Evolutionary conservation across 2,888 invertebrate species (phyloP).

Genomic region (Magallana nippona): DNA sequence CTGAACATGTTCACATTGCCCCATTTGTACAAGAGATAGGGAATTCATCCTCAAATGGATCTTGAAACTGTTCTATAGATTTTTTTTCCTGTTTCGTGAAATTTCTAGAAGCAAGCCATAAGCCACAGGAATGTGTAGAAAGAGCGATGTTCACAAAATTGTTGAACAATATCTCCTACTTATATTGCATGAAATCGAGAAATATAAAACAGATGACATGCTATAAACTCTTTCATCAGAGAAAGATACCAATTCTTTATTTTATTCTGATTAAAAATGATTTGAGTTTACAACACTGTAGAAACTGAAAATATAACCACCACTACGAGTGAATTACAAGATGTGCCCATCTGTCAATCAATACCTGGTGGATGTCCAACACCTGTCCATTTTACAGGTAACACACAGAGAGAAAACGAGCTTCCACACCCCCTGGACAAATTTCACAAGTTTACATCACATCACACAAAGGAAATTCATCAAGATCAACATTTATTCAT

Average conservation of each 20-base stretch:
- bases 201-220: no score
- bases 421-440: background rate
- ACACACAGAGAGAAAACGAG: background rate
- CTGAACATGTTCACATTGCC: background rate
- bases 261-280: conserved; percentile 1
- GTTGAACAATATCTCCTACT: no score
- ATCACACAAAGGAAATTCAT: background rate
- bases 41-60: background rate
- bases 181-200: no score
- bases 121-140: no score
- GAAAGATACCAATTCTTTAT: no score
- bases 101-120: no score
- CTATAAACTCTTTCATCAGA: no score
- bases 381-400: conserved; percentile 31
- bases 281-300: background rate
- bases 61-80: no score
- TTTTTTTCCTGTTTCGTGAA: no score
- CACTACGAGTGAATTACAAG: background rate
- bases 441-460: background rate
- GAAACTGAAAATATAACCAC: background rate
- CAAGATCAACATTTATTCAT: no score
- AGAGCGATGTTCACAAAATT: no score
- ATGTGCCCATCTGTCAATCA: conserved; percentile 26
- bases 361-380: conserved; percentile 14
- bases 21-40: background rate